Evolutionary conservation across 2,113 vertebrate species (phyloP).

Genomic region (Elaphurus davidianus): DNA sequence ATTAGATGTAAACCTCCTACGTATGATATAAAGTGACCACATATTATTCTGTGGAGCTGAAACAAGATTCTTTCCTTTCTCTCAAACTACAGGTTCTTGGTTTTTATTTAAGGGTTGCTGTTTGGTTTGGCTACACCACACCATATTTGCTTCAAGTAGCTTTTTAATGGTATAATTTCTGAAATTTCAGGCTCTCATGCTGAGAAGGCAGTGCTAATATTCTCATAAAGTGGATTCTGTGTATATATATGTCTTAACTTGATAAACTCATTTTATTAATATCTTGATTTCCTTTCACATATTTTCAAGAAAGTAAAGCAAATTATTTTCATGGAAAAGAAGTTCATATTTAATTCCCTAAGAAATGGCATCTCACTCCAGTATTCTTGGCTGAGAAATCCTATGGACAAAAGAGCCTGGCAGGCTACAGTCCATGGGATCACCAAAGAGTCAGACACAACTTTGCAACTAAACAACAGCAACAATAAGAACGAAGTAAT

Average conservation of each 20-base stretch:
- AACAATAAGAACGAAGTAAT: not conserved
- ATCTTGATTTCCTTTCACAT: not conserved
- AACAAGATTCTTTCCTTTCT: not conserved
- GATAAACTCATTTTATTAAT: not conserved
- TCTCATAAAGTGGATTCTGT: not conserved
- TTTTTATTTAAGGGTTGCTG: not conserved
- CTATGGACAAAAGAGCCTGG: not conserved
- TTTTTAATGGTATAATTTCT: not conserved
- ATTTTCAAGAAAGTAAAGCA: not conserved
- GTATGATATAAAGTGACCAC: not conserved
- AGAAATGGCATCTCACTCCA: not conserved
- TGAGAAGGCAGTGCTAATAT: not conserved
- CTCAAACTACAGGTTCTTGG: not conserved
- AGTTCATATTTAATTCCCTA: not conserved
- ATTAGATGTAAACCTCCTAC: not conserved
- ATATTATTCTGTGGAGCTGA: not conserved
- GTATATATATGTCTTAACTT: not conserved
- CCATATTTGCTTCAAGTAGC: not conserved
- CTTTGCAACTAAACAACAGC: not conserved
- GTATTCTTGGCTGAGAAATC: not conserved
- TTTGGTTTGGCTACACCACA: not conserved
- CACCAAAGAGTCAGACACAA: not conserved
- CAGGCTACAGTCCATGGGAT: not conserved
- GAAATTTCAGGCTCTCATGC: not conserved
- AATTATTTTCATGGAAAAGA: not conserved